Evolutionary conservation across 1,140 invertebrate genomes (phyloP).

Genomic region (Cydia pomonella): DNA sequence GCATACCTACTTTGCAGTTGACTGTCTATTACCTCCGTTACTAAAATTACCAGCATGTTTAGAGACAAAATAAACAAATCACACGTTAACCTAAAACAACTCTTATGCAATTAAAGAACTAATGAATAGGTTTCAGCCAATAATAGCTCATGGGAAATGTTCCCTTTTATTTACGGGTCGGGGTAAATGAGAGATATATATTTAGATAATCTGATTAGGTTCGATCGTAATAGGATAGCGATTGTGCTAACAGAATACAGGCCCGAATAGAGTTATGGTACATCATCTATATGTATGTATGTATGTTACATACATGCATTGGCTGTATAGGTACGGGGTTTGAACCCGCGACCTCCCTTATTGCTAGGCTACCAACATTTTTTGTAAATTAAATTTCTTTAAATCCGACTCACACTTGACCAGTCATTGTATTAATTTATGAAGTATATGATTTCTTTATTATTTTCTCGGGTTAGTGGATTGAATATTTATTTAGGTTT

Average conservation of each 20-base stretch:
- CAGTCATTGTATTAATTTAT: too few species aligned
- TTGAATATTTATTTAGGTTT: too few species aligned
- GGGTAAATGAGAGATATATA: conserved; percentile 22
- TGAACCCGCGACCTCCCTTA: too few species aligned
- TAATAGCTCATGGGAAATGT: conserved; percentile 19
- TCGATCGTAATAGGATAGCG: conserved; percentile 21
- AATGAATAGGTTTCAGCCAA: background rate
- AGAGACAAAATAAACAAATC: background rate
- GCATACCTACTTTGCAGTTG: too few species aligned
- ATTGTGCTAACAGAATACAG: background rate
- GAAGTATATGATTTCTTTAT: too few species aligned
- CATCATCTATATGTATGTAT: too few species aligned
- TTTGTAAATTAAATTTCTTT: too few species aligned
- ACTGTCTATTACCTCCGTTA: background rate
- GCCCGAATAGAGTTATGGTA: background rate
- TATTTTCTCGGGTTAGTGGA: too few species aligned
- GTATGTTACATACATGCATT: too few species aligned
- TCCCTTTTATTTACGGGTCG: conserved; percentile 20
- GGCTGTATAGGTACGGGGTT: too few species aligned
- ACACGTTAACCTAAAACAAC: background rate
- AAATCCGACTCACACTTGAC: too few species aligned
- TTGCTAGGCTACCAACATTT: too few species aligned
- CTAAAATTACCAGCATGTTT: background rate
- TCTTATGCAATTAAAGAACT: background rate
- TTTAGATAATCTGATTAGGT: conserved; percentile 15